Evolutionary conservation across 2,888 invertebrate genomes (phyloP).

Genomic region (Lasioglossum pauxillum): DNA sequence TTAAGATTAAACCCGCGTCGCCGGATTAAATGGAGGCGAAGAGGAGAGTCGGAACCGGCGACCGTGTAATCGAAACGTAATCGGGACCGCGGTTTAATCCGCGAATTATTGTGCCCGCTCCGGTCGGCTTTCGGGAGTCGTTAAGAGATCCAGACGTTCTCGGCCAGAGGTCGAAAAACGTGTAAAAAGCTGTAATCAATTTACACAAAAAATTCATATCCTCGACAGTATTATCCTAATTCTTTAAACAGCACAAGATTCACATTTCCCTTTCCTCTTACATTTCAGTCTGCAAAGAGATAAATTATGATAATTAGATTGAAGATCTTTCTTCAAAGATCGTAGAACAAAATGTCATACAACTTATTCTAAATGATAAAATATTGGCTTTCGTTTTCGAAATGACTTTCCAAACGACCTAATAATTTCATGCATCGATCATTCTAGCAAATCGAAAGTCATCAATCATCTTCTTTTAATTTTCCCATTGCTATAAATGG

Average conservation of each 20-base stretch:
- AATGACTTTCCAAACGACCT: too few relatives aligned
- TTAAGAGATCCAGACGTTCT: slow-evolving; percentile 27
- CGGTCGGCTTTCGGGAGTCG: slow-evolving; percentile 30
- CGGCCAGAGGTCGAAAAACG: slow-evolving; percentile 21
- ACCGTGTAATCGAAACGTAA: slow-evolving; percentile 1
- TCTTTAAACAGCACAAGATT: background rate
- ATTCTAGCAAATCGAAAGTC: too few relatives aligned
- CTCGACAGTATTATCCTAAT: background rate
- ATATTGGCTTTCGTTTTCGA: too few relatives aligned
- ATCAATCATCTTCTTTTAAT: background rate
- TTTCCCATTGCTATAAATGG: background rate
- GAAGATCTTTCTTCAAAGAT: too few relatives aligned
- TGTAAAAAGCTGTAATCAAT: background rate
- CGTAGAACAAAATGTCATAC: too few relatives aligned
- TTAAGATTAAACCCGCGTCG: slow-evolving; percentile 11
- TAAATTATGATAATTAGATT: too few relatives aligned
- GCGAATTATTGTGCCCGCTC: slow-evolving; percentile 10
- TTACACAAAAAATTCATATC: background rate
- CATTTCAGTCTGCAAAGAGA: too few relatives aligned
- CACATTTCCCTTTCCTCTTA: too few relatives aligned
- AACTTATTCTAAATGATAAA: too few relatives aligned
- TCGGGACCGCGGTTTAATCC: slow-evolving; percentile 2
- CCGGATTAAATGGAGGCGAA: background rate
- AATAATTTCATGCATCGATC: too few relatives aligned
- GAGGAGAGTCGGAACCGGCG: background rate